Evolutionary conservation across 2,797 vertebrate genomes (phyloP).

Genomic region (Anguilla megastoma): DNA sequence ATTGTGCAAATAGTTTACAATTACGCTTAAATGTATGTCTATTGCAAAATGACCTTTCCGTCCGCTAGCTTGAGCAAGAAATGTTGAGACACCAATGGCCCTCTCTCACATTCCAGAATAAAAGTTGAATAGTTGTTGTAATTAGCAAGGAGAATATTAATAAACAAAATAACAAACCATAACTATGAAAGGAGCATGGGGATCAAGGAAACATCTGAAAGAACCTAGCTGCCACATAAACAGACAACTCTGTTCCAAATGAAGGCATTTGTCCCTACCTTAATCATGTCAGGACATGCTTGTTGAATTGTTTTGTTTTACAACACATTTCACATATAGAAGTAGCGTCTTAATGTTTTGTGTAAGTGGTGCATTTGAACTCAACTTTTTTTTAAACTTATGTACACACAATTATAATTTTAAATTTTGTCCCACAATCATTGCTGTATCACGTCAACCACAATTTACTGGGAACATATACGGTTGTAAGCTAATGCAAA

Average conservation of each 20-base stretch:
- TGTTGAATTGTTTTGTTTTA: not conserved
- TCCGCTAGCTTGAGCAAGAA: constrained; percentile 10
- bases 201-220: not conserved
- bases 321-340: not conserved
- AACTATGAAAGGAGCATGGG: not conserved
- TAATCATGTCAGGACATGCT: not conserved
- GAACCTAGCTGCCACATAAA: not conserved
- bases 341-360: not conserved
- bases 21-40: constrained; percentile 24
- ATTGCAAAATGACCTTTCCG: constrained; percentile 12
- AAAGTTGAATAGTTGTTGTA: not conserved
- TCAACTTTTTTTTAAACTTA: not conserved
- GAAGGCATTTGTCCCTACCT: not conserved
- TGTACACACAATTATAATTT: not conserved
- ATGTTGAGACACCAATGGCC: not conserved
- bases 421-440: not conserved
- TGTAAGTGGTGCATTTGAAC: not conserved
- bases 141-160: not conserved
- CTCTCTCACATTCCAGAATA: not conserved
- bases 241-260: not conserved
- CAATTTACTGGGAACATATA: not conserved
- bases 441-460: not conserved
- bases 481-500: constrained; percentile 52
- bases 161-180: not conserved
- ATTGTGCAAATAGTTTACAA: constrained; percentile 44